phyloP scores from a whole-genome alignment of 2,888 invertebrate species.

The Erebia aethiops region DNA sequence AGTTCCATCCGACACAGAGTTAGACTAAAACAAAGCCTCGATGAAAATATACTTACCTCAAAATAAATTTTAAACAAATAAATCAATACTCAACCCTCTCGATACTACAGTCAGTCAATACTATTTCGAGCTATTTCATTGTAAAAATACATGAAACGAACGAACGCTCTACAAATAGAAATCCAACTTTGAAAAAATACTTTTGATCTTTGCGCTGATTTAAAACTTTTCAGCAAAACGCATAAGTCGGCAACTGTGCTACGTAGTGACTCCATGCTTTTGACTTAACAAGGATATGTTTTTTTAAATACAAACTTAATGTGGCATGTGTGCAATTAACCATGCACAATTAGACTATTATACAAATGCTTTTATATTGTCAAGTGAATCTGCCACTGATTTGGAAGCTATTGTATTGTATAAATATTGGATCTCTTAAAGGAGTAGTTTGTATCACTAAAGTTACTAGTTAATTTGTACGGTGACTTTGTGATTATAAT shows the following conservation, averaged over 20 bases:
- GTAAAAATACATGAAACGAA: slow-evolving; percentile 16
- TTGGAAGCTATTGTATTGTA: no score
- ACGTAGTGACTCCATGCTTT: neutral
- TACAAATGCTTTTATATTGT: no score
- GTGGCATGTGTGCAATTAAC: no score
- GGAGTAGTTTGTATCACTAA: no score
- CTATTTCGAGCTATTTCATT: slow-evolving; percentile 9
- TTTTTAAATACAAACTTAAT: no score
- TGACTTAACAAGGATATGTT: neutral
- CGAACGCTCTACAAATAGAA: slow-evolving; percentile 11
- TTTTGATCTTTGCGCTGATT: slow-evolving; percentile 23
- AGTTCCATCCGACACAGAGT: no score
- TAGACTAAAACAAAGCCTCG: no score
- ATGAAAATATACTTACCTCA: no score
- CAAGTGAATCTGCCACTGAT: no score
- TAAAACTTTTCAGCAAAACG: slow-evolving; percentile 27
- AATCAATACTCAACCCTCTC: neutral
- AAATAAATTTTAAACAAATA: neutral
- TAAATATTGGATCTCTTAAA: no score
- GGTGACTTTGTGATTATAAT: neutral
- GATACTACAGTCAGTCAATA: neutral
- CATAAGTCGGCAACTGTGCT: slow-evolving; percentile 24
- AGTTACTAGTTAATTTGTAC: no score
- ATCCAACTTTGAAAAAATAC: slow-evolving; percentile 18
- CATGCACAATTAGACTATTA: no score